Evolutionary conservation across 1,140 invertebrate species (phyloP).

Genomic region (Pseudomyrmex sp.): DNA sequence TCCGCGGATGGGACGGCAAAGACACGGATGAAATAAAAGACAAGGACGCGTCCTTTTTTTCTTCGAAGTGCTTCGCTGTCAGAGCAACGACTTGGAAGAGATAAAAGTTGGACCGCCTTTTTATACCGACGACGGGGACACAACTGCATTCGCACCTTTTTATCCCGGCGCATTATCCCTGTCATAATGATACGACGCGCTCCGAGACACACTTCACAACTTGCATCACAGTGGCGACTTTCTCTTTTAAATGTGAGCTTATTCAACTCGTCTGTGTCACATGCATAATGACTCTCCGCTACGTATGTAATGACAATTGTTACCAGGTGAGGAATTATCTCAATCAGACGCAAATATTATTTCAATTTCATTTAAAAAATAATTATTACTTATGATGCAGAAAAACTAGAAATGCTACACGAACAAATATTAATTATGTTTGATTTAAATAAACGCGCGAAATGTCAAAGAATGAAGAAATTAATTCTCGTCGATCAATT

Average conservation of each 20-base stretch:
- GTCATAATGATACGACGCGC: slow-evolving; percentile 30
- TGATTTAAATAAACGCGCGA: too few species aligned
- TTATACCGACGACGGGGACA: neutral
- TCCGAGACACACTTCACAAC: slow-evolving; percentile 13
- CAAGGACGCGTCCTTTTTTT: slow-evolving; percentile 10
- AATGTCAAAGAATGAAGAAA: too few species aligned
- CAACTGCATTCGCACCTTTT: slow-evolving; percentile 34
- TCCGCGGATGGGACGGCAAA: neutral
- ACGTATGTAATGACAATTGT: too few species aligned
- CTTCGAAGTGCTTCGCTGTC: neutral
- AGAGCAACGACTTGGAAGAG: slow-evolving; percentile 46
- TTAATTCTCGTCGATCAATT: too few species aligned
- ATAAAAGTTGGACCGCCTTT: slow-evolving; percentile 32
- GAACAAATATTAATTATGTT: too few species aligned
- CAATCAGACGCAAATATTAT: too few species aligned
- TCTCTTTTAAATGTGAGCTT: neutral
- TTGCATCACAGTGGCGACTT: slow-evolving; percentile 1
- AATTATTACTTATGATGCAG: too few species aligned
- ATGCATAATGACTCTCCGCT: too few species aligned
- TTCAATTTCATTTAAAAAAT: too few species aligned
- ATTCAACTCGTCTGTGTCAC: neutral
- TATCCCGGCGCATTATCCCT: neutral
- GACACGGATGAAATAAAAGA: neutral
- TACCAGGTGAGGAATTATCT: too few species aligned
- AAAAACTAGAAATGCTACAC: too few species aligned